phyloP scores from a whole-genome alignment of 2,797 vertebrate genomes.

The Dendrocincla tyrannina region DNA sequence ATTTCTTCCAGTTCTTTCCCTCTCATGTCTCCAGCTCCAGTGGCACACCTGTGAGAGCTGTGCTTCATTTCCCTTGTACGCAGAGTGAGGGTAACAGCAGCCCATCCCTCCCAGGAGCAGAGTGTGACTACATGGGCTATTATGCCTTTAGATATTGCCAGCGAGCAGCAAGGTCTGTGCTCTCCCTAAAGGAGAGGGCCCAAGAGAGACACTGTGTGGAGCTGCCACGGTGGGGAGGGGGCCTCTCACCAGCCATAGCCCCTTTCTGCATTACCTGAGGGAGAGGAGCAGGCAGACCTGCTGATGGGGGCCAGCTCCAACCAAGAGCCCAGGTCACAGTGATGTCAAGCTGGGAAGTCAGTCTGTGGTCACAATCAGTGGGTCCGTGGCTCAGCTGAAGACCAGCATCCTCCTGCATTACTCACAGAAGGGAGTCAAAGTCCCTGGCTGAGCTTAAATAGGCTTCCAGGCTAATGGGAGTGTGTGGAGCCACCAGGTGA shows the following conservation, averaged over 20 bases:
- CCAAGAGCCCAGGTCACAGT: accelerated
- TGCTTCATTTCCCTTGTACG: too few species aligned
- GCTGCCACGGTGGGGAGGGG: neutral
- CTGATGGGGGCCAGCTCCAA: neutral
- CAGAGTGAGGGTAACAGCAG: too few species aligned
- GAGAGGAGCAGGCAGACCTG: neutral
- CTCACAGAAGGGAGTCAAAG: accelerated
- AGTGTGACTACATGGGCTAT: too few species aligned
- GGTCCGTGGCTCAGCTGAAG: neutral
- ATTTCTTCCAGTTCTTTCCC: too few species aligned
- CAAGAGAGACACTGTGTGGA: too few species aligned
- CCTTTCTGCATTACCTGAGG: neutral
- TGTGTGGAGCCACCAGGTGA: neutral
- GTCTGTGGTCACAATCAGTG: accelerated
- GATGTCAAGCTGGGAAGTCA: neutral
- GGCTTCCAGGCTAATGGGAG: neutral
- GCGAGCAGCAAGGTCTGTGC: too few species aligned
- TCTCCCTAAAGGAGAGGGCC: too few species aligned
- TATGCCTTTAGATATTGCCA: too few species aligned
- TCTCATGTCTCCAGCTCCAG: too few species aligned
- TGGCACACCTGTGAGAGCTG: too few species aligned
- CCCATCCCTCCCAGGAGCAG: too few species aligned
- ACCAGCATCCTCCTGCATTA: neutral
- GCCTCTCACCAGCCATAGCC: neutral
- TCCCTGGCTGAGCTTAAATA: neutral